Evolutionary conservation across 2,888 invertebrate genomes (phyloP), one percentile per base, ranked within the genome.

Genomic region (Thyatira batis): DNA sequence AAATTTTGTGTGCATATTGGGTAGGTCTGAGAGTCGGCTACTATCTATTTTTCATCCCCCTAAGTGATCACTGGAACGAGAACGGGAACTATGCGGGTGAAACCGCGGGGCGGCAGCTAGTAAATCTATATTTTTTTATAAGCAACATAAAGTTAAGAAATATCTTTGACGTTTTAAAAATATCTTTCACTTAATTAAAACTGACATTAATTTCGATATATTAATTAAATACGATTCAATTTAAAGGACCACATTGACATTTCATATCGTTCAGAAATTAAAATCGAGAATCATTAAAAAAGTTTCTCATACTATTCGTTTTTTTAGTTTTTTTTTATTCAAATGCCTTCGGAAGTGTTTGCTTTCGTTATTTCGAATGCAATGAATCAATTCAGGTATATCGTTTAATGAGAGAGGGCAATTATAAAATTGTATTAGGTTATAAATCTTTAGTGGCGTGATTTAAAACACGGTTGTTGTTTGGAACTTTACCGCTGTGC

Each of bases 311-410:
- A 17, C 27, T 43, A 57, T 53, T 54, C 46, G 55, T 65, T 64
- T 53, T 53, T 49, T 11, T 20, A 52, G 27, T 44, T 50, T 60
- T 60, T 58, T 64, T 60, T 61, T 64, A 67, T 73, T 69, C 60
- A 63, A 67, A 69, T 59, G 52, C 50, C 56, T 56, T 67, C 60
- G 53, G 55, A 65, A 65, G 17, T 39, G 39, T 39, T 39, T 39
- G 39, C 63, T 57, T 73, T 72, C 65, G 55, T 60, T 70, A 65
- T 65, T 63, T 67, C 53, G 58, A 56, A 55, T 49, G 63, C 71
- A 60, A 76, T 77, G 74, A 76, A 78, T 78, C 79, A 78, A 72
- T 74, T 69, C 53, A 63, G 65, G 69, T 70, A 68, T 72, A 58
- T 67, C 60, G 74, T 73, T 69, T 76, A 78, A 78, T 76, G 73